Percentiles rank a stretch among this genome's conserved stretches.
Conservation (phyloP, 1,140 invertebrate genomes). For the Pemphigus obesinymphae region DNA sequence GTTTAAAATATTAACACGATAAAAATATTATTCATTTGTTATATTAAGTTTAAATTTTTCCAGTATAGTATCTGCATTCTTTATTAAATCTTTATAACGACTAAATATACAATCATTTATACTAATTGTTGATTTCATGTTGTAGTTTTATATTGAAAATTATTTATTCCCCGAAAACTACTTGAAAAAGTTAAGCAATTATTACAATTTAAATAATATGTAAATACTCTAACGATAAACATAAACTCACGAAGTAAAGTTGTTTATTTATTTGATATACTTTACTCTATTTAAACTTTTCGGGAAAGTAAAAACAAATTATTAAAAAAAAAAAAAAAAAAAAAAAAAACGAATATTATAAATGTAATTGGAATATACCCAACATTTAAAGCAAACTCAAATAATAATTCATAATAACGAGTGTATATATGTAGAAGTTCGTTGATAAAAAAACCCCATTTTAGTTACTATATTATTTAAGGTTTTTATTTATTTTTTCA, state of each 20-base stretch:
- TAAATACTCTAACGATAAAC: conserved; percentile 5
- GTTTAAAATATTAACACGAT: neutral
- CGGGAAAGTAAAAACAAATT: neutral
- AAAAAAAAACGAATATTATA: no score
- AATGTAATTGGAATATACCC: conserved; percentile 3
- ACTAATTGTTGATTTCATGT: neutral
- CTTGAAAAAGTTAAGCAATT: neutral
- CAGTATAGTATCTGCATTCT: neutral
- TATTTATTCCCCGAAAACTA: neutral
- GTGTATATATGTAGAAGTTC: neutral
- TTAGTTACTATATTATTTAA: neutral
- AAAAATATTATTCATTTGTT: neutral
- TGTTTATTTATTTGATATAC: neutral
- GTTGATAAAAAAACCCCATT: neutral
- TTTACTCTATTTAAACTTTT: conserved; percentile 12
- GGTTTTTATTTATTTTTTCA: neutral
- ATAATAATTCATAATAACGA: neutral
- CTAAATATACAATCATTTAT: neutral
- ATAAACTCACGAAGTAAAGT: neutral
- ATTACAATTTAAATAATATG: conserved; percentile 3
- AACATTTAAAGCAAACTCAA: neutral
- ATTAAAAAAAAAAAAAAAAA: neutral
- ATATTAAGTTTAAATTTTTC: neutral
- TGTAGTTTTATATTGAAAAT: neutral
- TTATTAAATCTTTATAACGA: no score